phyloP scores from a whole-genome alignment of 2,797 vertebrate genomes.

The Tenualosa ilisha region DNA sequence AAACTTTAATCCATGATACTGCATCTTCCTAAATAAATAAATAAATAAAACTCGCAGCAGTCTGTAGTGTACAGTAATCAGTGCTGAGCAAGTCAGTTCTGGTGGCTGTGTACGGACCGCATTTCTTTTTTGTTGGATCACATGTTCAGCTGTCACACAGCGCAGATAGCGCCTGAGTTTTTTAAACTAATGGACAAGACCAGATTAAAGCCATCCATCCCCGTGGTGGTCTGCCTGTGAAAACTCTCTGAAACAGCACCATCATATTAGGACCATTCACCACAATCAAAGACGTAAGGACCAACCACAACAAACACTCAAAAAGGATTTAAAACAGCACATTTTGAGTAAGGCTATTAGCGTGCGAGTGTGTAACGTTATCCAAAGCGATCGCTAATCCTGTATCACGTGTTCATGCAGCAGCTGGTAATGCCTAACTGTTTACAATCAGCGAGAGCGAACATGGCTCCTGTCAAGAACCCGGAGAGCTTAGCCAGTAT shows the following conservation, averaged over 20 bases:
- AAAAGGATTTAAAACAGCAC: too few species aligned
- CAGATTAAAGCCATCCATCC: neutral
- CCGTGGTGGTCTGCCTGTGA: too few species aligned
- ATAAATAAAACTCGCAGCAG: too few species aligned
- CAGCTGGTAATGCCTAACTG: slow-evolving; percentile 67
- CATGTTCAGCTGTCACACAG: neutral
- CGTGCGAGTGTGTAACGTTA: slow-evolving; percentile 38
- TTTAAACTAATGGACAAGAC: neutral
- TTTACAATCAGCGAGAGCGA: slow-evolving; percentile 68
- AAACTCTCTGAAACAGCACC: neutral
- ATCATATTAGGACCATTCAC: too few species aligned
- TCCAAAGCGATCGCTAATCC: slow-evolving; percentile 54
- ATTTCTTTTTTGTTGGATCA: too few species aligned
- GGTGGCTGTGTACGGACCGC: too few species aligned
- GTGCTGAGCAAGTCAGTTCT: too few species aligned
- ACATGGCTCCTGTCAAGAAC: slow-evolving; percentile 65
- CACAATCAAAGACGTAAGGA: too few species aligned
- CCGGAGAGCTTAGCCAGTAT: slow-evolving; percentile 30
- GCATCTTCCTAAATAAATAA: too few species aligned
- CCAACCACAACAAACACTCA: too few species aligned
- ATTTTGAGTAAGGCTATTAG: neutral
- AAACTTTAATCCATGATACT: too few species aligned
- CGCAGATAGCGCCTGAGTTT: neutral
- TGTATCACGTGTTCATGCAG: slow-evolving; percentile 12
- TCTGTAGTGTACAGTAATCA: neutral